Evolutionary conservation across 2,888 invertebrate species (phyloP).

Genomic region (Napeogenes sylphis): DNA sequence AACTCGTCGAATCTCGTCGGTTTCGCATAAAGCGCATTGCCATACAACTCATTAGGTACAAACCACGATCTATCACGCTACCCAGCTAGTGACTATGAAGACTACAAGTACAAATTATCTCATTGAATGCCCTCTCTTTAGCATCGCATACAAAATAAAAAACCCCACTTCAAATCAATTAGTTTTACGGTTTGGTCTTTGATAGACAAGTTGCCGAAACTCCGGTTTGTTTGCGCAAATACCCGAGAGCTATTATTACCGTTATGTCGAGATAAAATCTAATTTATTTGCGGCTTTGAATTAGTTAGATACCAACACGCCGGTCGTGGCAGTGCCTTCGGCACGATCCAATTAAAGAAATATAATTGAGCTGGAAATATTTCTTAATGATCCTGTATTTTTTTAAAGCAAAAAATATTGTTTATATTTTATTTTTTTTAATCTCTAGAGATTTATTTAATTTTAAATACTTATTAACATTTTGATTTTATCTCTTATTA

Average conservation of each 20-base stretch:
- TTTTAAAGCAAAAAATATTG: not conserved
- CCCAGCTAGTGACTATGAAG: slow-evolving; percentile 11
- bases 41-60: slow-evolving; percentile 43
- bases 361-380: slow-evolving; percentile 3
- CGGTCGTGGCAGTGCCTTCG: not conserved
- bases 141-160: not conserved
- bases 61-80: slow-evolving; percentile 25
- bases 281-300: not conserved
- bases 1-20: slow-evolving; percentile 17
- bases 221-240: not conserved
- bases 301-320: not conserved
- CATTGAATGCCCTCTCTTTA: not conserved
- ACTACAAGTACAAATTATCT: slow-evolving; percentile 5
- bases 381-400: not conserved
- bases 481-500: not conserved
- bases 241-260: not conserved
- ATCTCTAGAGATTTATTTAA: not conserved
- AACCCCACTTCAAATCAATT: not conserved
- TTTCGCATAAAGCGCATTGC: slow-evolving; percentile 29
- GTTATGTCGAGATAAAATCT: not conserved
- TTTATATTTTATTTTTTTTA: not conserved
- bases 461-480: not conserved
- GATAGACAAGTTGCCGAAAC: not conserved
- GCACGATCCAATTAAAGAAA: not conserved
- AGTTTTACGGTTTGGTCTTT: not conserved